phyloP scores from a whole-genome alignment of 2,797 vertebrate species.

The Hippocampus kuda region DNA sequence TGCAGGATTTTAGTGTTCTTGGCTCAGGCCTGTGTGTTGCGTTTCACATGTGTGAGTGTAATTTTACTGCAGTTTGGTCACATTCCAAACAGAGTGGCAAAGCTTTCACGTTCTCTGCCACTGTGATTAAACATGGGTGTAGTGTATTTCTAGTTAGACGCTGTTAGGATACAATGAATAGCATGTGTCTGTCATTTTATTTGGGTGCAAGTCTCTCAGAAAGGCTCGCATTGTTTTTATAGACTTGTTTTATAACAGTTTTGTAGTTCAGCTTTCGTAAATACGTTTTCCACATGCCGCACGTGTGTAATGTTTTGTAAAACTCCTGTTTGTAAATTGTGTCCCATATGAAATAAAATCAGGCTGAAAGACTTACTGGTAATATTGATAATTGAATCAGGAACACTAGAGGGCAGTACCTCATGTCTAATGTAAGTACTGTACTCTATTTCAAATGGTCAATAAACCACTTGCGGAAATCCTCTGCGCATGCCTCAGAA shows the following conservation, averaged over 20 bases:
- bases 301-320: background rate
- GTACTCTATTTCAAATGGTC: background rate
- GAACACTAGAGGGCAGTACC: conserved; percentile 37
- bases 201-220: too few relatives aligned
- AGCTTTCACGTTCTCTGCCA: too few relatives aligned
- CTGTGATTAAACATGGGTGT: background rate
- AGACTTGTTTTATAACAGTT: background rate
- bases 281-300: background rate
- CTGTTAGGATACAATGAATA: background rate
- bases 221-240: too few relatives aligned
- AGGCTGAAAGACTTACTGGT: background rate
- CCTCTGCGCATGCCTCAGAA: too few relatives aligned
- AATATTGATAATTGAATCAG: background rate
- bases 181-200: too few relatives aligned
- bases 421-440: background rate
- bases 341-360: conserved; percentile 1
- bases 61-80: background rate
- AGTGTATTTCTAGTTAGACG: background rate
- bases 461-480: too few relatives aligned
- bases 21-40: background rate
- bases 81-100: background rate
- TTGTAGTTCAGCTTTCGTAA: background rate
- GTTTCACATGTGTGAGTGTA: background rate
- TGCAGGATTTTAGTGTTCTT: too few relatives aligned
- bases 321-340: background rate